Conservation (phyloP, 2,113 vertebrate species). For the Sapayoa aenigma region DNA sequence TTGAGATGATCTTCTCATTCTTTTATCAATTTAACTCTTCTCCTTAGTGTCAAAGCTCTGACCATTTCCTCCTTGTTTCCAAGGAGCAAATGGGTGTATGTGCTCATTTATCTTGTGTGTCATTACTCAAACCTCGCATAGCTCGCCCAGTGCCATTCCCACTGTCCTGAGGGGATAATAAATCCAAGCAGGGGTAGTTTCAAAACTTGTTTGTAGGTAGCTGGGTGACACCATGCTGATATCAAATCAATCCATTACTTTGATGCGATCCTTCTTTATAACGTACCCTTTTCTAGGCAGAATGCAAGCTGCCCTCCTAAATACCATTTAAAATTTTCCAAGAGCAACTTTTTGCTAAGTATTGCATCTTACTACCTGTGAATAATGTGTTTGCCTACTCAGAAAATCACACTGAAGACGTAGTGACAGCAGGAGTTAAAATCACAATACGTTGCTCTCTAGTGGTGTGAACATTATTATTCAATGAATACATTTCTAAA, state of each 20-base stretch:
- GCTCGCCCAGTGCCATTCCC: rapidly evolving
- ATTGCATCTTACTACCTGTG: neutral
- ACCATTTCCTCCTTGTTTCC: neutral
- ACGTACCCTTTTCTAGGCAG: rapidly evolving
- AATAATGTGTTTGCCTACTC: neutral
- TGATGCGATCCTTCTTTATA: neutral
- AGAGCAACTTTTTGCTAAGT: neutral
- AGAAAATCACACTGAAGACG: neutral
- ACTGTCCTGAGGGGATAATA: neutral
- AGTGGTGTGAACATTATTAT: slow-evolving; percentile 44
- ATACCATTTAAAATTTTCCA: neutral
- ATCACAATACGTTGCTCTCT: slow-evolving; percentile 8
- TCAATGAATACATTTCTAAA: slow-evolving; percentile 28
- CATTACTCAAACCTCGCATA: neutral
- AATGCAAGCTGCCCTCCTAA: neutral
- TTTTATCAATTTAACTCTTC: neutral
- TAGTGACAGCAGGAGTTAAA: slow-evolving; percentile 16
- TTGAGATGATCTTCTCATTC: neutral
- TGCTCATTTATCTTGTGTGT: neutral
- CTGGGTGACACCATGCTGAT: neutral
- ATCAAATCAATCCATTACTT: neutral
- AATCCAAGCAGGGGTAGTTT: neutral
- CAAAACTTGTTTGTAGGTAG: neutral
- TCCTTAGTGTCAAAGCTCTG: neutral
- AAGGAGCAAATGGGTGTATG: neutral